Conservation (phyloP, 2,888 invertebrate species). For the Anorthoa munda region DNA sequence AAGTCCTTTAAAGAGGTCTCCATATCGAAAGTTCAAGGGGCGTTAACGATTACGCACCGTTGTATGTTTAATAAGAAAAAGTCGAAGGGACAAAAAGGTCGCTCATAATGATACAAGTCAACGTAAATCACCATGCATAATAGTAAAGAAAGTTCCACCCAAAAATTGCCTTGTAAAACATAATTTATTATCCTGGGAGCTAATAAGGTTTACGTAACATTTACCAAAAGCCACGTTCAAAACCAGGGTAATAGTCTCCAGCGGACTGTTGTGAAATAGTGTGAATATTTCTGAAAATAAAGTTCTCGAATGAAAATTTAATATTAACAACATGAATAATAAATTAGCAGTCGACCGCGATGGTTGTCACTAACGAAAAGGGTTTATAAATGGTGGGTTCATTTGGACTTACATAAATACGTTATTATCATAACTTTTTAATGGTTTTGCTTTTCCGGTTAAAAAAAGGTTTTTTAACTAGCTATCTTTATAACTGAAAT, state of each 20-base stretch:
- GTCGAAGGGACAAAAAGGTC: neutral
- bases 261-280: slow-evolving; percentile 14
- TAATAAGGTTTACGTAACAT: slow-evolving; percentile 11
- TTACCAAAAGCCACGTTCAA: slow-evolving; percentile 1
- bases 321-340: slow-evolving; percentile 32
- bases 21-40: slow-evolving; percentile 32
- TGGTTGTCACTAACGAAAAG: slow-evolving; percentile 8
- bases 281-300: slow-evolving; percentile 17
- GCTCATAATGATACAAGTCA: slow-evolving; percentile 18
- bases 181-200: neutral
- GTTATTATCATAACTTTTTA: neutral
- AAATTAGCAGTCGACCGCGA: neutral
- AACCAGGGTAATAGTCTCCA: slow-evolving; percentile 8
- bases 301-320: slow-evolving; percentile 14
- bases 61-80: slow-evolving; percentile 11
- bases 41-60: slow-evolving; percentile 31
- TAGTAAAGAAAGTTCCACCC: slow-evolving; percentile 25
- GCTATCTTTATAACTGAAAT: neutral
- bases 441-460: neutral
- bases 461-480: neutral
- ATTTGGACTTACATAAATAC: neutral
- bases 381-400: slow-evolving; percentile 3
- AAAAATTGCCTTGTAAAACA: slow-evolving; percentile 15
- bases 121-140: slow-evolving; percentile 19
- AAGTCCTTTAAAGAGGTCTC: neutral